Evolutionary conservation across 2,797 vertebrate genomes (phyloP), one percentile per base, ranked within the genome.

Genomic region (Fistularia tabacaria): DNA sequence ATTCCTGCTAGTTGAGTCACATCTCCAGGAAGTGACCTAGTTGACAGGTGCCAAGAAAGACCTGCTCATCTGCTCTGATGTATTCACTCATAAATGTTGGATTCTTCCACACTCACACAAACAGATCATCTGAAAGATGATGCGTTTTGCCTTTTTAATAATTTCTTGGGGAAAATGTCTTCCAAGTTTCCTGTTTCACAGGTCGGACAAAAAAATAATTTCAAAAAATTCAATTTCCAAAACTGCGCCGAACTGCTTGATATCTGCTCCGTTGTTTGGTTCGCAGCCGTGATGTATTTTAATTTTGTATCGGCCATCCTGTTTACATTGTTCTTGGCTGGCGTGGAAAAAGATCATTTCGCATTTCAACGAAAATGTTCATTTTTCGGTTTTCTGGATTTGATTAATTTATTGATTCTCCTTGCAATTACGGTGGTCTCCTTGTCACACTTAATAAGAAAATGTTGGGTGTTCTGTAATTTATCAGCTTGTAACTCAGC

Each of bases 391-490:
- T 52, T 44, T 46, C 43, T 11, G 59, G 74, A 59, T 73, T 75
- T 63, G 49, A 54, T 15, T 53, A 8, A 6, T 45, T 14, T 13
- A 9, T 45, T 11, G 43, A 6, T 45, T 6, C 11, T 2, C 7
- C 43, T 7, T 11, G 9, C 43, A 13, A 11, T 10, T 11, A 45
- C 9, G 2, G 9, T 11, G 43, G 11, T 11, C 43, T 2, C 11
- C 10, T 3, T 9, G 10, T 7, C 11, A 45, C 11, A 45, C 14
- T 45, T 9, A 6, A 45, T 6, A 45, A 12, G 14, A 80, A 74
- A 71, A 60, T 51, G 60, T 71, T 74, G 58, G 58, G 66, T 75
- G 49, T 68, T 47, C 64, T 66, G 57, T n/a, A n/a, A n/a, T n/a
- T n/a, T n/a, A n/a, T n/a, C 67, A 63, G 63, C 61, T 62, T 25